Base-by-base conservation (phyloP, 2,888 invertebrate genomes). In the Pachymerium ferrugineum region DNA sequence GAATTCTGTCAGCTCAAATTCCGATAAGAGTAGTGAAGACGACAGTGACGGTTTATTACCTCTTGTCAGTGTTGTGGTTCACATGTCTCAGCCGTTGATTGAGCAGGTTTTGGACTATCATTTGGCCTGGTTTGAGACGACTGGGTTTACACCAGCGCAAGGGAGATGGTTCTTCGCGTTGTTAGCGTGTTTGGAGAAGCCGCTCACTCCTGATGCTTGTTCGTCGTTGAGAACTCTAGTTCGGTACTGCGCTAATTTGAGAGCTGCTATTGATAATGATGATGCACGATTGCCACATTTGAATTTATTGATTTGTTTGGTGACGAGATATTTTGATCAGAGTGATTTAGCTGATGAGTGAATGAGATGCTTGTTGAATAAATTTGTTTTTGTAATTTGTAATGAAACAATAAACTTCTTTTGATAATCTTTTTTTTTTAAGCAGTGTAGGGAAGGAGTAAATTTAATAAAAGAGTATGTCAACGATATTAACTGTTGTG, bases 301-400 rank as follows among this genome's bases (percentile, higher is more conserved):
- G 69, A 92, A 90, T 83, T 84, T 92, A 72, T 87, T 90, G 78
- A 90, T 92, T 80, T 90, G 90, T 81, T 83, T 92, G 77, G 88
- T 92, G 68, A 87, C 89, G 47, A 85, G 87, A 79, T 91, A 90
- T 83, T 92, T 90, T 83, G 86, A 88, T 77, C 92, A 93, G 81
- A 83, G 86, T 77, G 92, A 92, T 83, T 84, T 92, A 79, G 89
- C 88, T 29, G 91, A 91, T 78, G 31, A 72, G 8, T 47, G 47
- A 47, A 8, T 12, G 16, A 62, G 16, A 62, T 62, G 10, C 8
- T 8, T 14, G 8, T 10, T 62, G 19, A 16, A 14, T 8, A 62
- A 16, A 62, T 35, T 12, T 12, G 12, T 12, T 8, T n/a, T 19
- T 42, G 16, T 47, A 3, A 16, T 47, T 47, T 8, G 47, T 47